Evolutionary conservation across 1,140 invertebrate species (phyloP), one percentile per base, ranked within the genome.

Genomic region (Drosophila busckii): DNA sequence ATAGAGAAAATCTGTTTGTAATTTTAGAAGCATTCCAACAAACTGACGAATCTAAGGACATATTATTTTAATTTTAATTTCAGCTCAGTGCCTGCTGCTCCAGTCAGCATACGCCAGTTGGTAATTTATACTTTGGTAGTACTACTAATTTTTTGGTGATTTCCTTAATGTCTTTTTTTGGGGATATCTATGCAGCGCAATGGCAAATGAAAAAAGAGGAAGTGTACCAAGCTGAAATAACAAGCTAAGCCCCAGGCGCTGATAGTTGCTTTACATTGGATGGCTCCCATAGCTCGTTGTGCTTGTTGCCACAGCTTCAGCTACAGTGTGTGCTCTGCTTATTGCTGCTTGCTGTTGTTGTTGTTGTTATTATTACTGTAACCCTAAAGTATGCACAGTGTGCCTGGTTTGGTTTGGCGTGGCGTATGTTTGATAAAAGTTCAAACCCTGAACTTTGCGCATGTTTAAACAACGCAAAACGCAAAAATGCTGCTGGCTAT

Each of bases 381-480:
- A 52, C 56, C 56, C 62, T 54, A 65, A 61, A 65, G n/a, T n/a
- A n/a, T n/a, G n/a, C n/a, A n/a, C n/a, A 65, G 62, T 65, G 61
- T 61, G 50, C 56, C 61, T 25, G 35, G 49, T 46, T 28, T 40
- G 46, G 40, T 32, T 42, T 41, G 53, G 58, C 52, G 64, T 71
- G 62, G 63, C 71, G 80, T 84, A 70, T 73, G 61, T 84, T 78
- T 70, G 73, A 83, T 75, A 75, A 84, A 84, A 84, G 80, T 84
- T 84, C 73, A 84, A 82, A 50, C 55, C 75, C 73, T 62, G 64
- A 84, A 84, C 80, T 84, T 84, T 84, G 82, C 75, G 73, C 73
- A 80, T 84, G 82, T 84, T 84, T 75, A 82, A 75, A 83, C 78
- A 84, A 84, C 76, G 78, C 67, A 84, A 71, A n/a, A 84, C 70